Percentiles rank a stretch among this genome's conserved stretches.
phyloP scores from a whole-genome alignment of 2,113 vertebrate genomes.

The Myotis lucifugus region DNA sequence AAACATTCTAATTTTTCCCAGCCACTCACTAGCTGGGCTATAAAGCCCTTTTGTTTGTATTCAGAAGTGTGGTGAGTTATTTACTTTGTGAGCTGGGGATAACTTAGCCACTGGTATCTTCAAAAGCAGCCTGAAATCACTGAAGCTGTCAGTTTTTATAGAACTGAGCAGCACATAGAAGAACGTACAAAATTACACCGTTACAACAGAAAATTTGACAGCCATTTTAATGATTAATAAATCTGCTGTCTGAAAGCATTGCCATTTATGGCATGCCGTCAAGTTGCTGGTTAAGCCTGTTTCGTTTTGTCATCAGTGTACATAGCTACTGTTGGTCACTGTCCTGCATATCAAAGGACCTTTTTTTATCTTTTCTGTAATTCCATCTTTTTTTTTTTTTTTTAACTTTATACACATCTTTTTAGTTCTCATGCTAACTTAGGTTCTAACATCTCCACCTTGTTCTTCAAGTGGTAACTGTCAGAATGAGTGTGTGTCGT shows the following conservation, averaged over 20 bases:
- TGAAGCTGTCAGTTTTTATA: slow-evolving; percentile 19
- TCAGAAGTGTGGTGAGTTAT: slow-evolving; percentile 45
- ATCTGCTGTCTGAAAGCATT: slow-evolving; percentile 7
- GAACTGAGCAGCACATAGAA: slow-evolving; percentile 11
- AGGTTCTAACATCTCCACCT: neutral
- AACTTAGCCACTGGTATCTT: slow-evolving; percentile 3
- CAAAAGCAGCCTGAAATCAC: neutral
- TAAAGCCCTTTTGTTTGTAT: slow-evolving; percentile 44
- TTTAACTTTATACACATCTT: neutral
- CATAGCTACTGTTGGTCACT: neutral
- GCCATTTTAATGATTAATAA: slow-evolving; percentile 50
- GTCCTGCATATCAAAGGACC: neutral
- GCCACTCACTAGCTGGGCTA: neutral
- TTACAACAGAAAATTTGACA: slow-evolving; percentile 50
- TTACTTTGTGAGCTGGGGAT: slow-evolving; percentile 34
- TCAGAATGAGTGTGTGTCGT: neutral
- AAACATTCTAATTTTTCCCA: slow-evolving; percentile 37
- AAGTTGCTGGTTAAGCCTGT: neutral
- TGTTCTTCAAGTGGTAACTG: neutral
- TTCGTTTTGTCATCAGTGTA: neutral
- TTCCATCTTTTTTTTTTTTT: neutral
- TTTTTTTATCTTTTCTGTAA: neutral
- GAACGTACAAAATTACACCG: slow-evolving; percentile 17
- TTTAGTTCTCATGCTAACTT: neutral
- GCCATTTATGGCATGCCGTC: slow-evolving; percentile 8